Evolutionary conservation across 1,140 invertebrate genomes (phyloP), one percentile per base, ranked within the genome.

Genomic region (Drosophila albomicans): DNA sequence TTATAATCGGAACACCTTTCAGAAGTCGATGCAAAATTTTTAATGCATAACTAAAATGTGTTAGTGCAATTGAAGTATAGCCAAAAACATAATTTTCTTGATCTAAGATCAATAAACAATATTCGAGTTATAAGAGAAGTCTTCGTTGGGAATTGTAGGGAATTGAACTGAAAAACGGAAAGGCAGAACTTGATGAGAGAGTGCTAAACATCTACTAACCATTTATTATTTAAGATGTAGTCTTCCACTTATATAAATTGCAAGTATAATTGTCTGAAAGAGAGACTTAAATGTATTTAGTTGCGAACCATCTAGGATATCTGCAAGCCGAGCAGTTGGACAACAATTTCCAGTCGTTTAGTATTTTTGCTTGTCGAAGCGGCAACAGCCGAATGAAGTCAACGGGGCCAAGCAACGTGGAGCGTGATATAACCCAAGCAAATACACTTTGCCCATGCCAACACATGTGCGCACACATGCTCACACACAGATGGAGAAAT

Each of bases 361-460:
- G 54, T 57, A 30, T 52, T 67, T 45, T 59, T 88, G 69, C 49
- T 79, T 78, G 66, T 69, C 68, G 79, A 81, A 85, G 69, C 46
- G 45, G 54, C 58, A 62, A 59, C 52, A 65, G 68, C 41, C 71
- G 59, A 80, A 89, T 72, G 20, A 77, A 87, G 80, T 82, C 79
- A 82, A 79, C 41, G 46, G 25, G 67, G 65, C 52, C 28, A 49
- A 56, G 30, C 75, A 79, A 75, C 41, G 54, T 48, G 67, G 61
- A 51, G 63, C 64, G 70, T 89, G 78, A 59, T 75, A 71, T 84
- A 79, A 84, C 77, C 82, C 85, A 81, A 88, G 85, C 78, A 89
- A 81, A 88, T 88, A 89, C 75, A 85, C 75, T 84, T 72, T 75
- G 57, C 77, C 8, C 56, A 69, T 28, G 32, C 56, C 32, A 43